Conservation (phyloP, 2,113 vertebrate species). For the Amphilophus citrinellus region DNA sequence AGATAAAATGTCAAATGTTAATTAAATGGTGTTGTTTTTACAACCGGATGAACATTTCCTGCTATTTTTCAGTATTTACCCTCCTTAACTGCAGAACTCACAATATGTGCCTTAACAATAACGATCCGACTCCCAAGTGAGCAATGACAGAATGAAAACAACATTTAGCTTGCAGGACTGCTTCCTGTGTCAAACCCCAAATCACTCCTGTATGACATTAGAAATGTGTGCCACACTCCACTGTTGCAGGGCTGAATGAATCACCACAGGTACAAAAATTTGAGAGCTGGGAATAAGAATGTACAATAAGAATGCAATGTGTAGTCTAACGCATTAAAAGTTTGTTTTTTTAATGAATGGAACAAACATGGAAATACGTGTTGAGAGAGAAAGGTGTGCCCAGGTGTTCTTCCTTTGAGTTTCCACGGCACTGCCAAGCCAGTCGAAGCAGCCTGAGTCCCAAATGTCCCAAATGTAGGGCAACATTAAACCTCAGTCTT, state of each 20-base stretch:
- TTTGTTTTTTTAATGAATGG: constrained; percentile 18
- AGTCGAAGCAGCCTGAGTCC: constrained; percentile 13
- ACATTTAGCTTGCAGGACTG: constrained; percentile 1
- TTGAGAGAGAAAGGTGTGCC: constrained; percentile 13
- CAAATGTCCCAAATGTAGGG: constrained; percentile 49
- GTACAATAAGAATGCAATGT: not conserved
- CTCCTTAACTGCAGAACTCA: not conserved
- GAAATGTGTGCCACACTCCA: not conserved
- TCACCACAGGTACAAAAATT: not conserved
- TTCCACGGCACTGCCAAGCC: constrained; percentile 26
- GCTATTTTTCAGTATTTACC: not conserved
- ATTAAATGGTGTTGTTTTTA: not conserved
- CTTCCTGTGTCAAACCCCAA: constrained; percentile 1
- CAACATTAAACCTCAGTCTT: constrained; percentile 34
- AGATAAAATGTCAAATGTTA: not conserved
- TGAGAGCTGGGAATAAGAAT: not conserved
- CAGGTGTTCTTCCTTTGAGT: constrained; percentile 48
- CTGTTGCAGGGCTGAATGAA: constrained; percentile 1
- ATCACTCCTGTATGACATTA: not conserved
- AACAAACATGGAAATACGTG: constrained; percentile 34
- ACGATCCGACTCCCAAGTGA: constrained; percentile 43
- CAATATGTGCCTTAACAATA: constrained; percentile 27
- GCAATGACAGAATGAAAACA: constrained; percentile 19
- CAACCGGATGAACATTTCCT: not conserved
- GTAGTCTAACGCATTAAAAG: not conserved